Evolutionary conservation across 2,113 vertebrate species (phyloP).

Genomic region (Anas platyrhynchos): DNA sequence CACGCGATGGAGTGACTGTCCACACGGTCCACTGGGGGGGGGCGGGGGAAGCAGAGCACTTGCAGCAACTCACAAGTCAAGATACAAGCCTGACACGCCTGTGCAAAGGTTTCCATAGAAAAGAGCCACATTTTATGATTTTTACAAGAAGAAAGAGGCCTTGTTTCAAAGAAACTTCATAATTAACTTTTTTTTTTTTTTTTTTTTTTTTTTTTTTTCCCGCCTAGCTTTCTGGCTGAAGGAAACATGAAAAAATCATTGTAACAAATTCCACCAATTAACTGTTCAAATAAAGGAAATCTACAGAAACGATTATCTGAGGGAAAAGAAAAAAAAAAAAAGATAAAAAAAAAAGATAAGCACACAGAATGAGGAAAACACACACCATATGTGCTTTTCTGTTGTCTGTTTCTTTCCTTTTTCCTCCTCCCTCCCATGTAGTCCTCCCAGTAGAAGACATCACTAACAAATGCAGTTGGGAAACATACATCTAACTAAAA

Average conservation of each 20-base stretch:
- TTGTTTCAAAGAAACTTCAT: conserved; percentile 3
- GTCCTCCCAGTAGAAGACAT: not conserved
- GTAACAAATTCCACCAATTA: not conserved
- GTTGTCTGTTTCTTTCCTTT: not conserved
- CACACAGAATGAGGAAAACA: not conserved
- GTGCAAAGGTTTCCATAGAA: not conserved
- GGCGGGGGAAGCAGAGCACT: not conserved
- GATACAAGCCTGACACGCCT: not conserved
- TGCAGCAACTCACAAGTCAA: not conserved
- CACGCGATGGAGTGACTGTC: not conserved
- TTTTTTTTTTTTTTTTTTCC: not conserved
- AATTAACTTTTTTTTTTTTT: not conserved
- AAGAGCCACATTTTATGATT: not conserved
- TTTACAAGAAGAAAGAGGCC: not conserved
- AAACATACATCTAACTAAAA: not conserved
- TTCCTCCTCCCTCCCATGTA: not conserved
- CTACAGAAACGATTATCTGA: not conserved
- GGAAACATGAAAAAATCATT: not conserved
- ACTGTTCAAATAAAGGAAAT: not conserved
- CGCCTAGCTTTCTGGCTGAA: not conserved
- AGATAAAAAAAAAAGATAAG: not conserved
- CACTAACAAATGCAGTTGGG: not conserved
- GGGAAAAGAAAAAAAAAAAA: not conserved
- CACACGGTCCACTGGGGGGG: not conserved
- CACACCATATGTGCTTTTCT: not conserved